phyloP scores from a whole-genome alignment of 1,140 invertebrate genomes.

The Nasonia longicornis region DNA sequence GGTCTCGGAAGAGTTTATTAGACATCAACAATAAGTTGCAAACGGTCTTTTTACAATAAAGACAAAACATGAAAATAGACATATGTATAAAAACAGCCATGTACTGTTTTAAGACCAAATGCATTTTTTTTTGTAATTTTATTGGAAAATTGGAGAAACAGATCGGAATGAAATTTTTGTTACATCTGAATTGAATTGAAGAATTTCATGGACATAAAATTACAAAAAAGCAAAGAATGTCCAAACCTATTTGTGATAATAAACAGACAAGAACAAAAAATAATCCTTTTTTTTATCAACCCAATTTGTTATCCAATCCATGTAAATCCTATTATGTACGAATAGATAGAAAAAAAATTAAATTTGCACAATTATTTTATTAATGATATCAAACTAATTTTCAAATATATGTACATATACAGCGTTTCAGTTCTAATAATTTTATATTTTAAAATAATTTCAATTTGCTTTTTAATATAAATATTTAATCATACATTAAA shows the following conservation, averaged over 20 bases:
- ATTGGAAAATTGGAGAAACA: conserved; percentile 1
- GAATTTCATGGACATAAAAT: conserved; percentile 1
- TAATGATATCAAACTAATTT: not conserved
- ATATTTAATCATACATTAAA: conserved; percentile 17
- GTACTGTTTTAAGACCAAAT: conserved; percentile 1
- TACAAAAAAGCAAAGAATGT: not conserved
- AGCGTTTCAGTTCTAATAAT: not conserved
- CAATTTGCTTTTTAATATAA: not conserved
- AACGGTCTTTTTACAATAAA: not conserved
- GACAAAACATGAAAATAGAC: conserved; percentile 1
- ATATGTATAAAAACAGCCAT: conserved; percentile 17
- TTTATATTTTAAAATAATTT: not conserved
- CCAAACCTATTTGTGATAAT: conserved; percentile 25
- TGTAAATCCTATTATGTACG: not conserved
- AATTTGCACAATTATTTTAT: not conserved
- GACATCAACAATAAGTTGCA: conserved; percentile 25
- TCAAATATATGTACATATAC: not conserved
- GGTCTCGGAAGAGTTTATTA: conserved; percentile 51
- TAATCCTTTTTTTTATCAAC: conserved; percentile 8
- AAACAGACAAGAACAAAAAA: not conserved
- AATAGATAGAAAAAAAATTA: not conserved
- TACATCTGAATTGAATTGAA: not conserved
- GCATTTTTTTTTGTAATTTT: conserved; percentile 38
- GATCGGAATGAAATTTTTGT: conserved; percentile 7
- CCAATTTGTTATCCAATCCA: conserved; percentile 9